A percentile compares a stretch with the other conserved stretches of the same genome.
Evolutionary conservation across 2,797 vertebrate genomes (phyloP).

Genomic region (Sarcophilus harrisii): DNA sequence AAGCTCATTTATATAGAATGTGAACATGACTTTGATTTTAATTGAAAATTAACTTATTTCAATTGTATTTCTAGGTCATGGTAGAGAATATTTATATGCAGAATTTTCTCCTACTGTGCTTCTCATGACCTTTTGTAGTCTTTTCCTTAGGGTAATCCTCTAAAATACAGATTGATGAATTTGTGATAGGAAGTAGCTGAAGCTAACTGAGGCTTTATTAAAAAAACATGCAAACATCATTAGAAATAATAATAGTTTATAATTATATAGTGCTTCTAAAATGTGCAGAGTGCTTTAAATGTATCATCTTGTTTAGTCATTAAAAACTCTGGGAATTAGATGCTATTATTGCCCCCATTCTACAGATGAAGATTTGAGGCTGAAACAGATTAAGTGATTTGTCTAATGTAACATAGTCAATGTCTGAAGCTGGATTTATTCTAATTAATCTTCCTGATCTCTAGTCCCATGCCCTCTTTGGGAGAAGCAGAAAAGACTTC

Average conservation of each 20-base stretch:
- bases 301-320: neutral
- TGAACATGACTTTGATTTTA: neutral
- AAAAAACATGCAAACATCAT: neutral
- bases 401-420: neutral
- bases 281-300: neutral
- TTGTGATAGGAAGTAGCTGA: neutral
- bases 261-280: neutral
- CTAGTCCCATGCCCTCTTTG: neutral
- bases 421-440: neutral
- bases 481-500: neutral
- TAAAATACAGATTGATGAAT: constrained; percentile 30
- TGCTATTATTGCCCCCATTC: neutral
- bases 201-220: constrained; percentile 49
- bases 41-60: constrained; percentile 13
- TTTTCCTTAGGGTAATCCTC: constrained; percentile 4
- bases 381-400: neutral
- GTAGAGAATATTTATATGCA: constrained; percentile 2
- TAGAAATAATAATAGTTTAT: neutral
- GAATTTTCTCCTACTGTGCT: neutral
- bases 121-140: neutral
- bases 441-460: neutral
- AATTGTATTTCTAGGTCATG: neutral
- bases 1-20: neutral
- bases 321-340: neutral
- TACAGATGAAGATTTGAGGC: neutral